Percentiles rank a stretch among this genome's conserved stretches.
phyloP scores from a whole-genome alignment of 2,113 vertebrate species.

The Cygnus atratus region DNA sequence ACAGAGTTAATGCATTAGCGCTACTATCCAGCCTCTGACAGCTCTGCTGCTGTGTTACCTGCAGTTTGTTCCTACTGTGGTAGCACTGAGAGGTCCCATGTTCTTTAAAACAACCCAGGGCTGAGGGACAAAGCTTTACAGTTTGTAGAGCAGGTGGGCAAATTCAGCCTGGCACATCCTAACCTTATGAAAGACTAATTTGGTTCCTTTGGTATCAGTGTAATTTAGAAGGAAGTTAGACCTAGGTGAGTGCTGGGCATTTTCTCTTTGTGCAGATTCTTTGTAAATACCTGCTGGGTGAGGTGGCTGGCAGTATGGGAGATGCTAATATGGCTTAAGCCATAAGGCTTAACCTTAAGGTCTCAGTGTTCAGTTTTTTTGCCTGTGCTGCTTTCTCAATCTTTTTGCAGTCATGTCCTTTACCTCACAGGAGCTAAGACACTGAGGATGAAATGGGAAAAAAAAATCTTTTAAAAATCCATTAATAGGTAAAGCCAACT shows the following conservation, averaged over 20 bases:
- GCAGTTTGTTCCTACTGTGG: background rate
- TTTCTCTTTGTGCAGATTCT: background rate
- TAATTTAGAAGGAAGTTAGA: background rate
- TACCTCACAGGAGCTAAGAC: background rate
- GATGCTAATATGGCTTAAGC: background rate
- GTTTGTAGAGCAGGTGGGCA: background rate
- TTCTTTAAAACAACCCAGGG: rapidly evolving
- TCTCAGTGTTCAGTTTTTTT: rapidly evolving
- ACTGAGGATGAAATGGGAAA: background rate
- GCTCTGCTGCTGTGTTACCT: background rate
- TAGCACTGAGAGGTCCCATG: background rate
- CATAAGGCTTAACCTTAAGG: background rate
- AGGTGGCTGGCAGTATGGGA: background rate
- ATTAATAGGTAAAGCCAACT: background rate
- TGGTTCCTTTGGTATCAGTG: background rate
- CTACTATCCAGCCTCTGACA: background rate
- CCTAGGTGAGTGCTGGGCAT: background rate
- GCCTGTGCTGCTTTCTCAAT: background rate
- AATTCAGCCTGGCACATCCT: background rate
- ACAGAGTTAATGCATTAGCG: background rate
- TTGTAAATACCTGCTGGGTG: background rate
- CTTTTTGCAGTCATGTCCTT: background rate
- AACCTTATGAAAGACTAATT: rapidly evolving
- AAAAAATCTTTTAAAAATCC: background rate
- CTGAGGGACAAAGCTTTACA: background rate